Evolutionary conservation across 2,797 vertebrate genomes (phyloP), one percentile per base, ranked within the genome.

Genomic region (Allobates femoralis): DNA sequence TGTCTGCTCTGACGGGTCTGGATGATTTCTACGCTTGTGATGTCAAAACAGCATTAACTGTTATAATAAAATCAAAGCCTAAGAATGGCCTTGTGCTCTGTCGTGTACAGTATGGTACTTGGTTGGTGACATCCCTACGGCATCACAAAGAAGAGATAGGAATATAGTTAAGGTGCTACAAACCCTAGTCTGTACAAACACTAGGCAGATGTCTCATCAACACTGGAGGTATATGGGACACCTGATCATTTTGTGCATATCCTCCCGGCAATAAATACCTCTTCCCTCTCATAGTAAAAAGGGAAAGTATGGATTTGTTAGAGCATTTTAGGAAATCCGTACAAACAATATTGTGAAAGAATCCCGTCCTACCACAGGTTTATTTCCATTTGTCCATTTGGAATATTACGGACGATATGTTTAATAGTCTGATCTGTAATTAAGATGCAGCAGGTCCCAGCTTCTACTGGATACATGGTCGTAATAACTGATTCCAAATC

Each of bases 11-110:
- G 32, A 56, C 21, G 51, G 75, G 51, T 34, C 51, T 58, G 55
- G 53, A 26, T 58, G 28, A 60, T 55, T 79, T 60, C 30, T 34
- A n/a, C 14, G 55, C 55, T 34, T 41, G 32, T 58, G 53, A 60
- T 60, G n/a, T 34, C 55, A 58, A 23, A 15, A 37, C 34, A 79
- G 30, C 34, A 60, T 79, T 60, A 41, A 60, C 32, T 41, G 58
- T 79, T 79, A 37, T 34, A 41, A 79, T 41, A 62, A 60, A 58
- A 34, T 60, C n/a, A 76, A 50, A 55, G 46, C 74, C 21, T 10
- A 76, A 26, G 8, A 19, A 76, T 76, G 46, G n/a, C 51, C 51
- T 32, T 56, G 53, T 34, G 26, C 28, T 46, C 16, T 79, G 56
- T 34, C 55, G 28, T 41, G 14, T 8, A 11, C 41, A 46, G 41